Evolutionary conservation across 2,888 invertebrate genomes (phyloP).

Genomic region (Elgonia sp.): DNA sequence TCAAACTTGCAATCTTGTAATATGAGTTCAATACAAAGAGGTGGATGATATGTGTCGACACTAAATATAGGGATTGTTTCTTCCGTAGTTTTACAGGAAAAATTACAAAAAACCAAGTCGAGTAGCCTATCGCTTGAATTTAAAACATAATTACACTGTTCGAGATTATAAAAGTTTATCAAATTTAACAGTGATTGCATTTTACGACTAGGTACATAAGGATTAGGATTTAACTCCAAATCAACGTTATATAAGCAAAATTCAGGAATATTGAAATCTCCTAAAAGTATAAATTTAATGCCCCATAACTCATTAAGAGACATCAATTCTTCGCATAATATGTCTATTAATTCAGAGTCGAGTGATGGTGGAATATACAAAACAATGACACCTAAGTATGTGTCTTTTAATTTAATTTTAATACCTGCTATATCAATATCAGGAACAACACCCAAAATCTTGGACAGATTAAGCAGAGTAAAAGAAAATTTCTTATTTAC

Average conservation of each 20-base stretch:
- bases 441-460: too few relatives aligned
- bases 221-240: too few relatives aligned
- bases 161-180: neutral
- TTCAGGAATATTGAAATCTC: neutral
- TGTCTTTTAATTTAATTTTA: too few relatives aligned
- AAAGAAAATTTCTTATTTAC: too few relatives aligned
- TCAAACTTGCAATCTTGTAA: too few relatives aligned
- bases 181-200: neutral
- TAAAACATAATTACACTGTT: neutral
- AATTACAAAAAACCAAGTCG: neutral
- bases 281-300: neutral
- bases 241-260: too few relatives aligned
- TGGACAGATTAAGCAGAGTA: too few relatives aligned
- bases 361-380: neutral
- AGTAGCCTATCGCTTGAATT: neutral
- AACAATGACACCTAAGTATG: too few relatives aligned
- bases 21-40: neutral
- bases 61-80: neutral
- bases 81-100: neutral
- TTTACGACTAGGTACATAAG: too few relatives aligned
- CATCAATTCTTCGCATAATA: too few relatives aligned
- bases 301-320: neutral
- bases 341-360: too few relatives aligned
- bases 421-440: too few relatives aligned
- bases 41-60: neutral